Conservation (phyloP, 2,797 vertebrate genomes). For the Pyrocephalus nanus region DNA sequence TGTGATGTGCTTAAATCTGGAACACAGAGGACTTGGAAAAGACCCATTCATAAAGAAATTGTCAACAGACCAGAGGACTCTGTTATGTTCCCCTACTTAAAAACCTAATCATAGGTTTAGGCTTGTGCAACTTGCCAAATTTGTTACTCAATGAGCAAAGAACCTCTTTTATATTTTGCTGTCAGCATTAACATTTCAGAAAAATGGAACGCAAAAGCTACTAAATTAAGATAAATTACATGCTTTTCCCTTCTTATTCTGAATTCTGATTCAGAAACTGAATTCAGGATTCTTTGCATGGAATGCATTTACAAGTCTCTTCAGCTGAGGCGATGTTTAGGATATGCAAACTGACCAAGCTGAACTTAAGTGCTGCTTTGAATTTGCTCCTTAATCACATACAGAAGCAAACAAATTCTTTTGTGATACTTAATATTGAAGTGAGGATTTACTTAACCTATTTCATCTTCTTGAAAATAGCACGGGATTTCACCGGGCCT, state of each 20-base stretch:
- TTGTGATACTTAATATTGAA: background rate
- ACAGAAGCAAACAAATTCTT: background rate
- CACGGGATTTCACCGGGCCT: background rate
- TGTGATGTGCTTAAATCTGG: background rate
- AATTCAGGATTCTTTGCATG: background rate
- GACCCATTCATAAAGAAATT: background rate
- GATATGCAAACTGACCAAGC: background rate
- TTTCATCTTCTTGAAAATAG: background rate
- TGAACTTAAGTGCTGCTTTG: background rate
- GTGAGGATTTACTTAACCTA: background rate
- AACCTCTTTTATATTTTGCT: background rate
- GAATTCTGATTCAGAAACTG: background rate
- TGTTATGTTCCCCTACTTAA: background rate
- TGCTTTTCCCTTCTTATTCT: background rate
- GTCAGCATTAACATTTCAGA: background rate
- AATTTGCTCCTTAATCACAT: background rate
- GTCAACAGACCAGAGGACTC: background rate
- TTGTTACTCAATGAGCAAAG: slow-evolving; percentile 9
- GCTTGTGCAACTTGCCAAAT: background rate
- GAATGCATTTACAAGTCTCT: background rate
- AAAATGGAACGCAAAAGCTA: background rate
- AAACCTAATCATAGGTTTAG: slow-evolving; percentile 6
- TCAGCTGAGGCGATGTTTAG: background rate
- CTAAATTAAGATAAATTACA: slow-evolving; percentile 15
- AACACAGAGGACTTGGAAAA: background rate